phyloP scores from a whole-genome alignment of 2,113 vertebrate species.

The Alethe castanea region DNA sequence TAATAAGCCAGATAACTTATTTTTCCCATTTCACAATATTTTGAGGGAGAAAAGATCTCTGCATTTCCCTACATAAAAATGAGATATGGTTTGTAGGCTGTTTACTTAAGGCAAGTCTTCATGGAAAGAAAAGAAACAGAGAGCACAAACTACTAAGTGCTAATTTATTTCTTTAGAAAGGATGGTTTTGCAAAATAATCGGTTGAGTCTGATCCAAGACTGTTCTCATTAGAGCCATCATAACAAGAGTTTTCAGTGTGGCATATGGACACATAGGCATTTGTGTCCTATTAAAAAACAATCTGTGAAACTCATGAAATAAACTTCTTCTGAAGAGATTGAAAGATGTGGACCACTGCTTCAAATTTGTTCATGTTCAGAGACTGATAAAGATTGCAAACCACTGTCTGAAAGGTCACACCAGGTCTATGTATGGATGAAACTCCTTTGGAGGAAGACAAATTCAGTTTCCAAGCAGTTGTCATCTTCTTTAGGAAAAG shows the following conservation, averaged over 20 bases:
- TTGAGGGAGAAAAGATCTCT: neutral
- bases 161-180: neutral
- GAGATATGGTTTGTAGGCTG: neutral
- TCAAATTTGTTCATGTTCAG: neutral
- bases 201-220: neutral
- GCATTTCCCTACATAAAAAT: neutral
- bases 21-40: neutral
- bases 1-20: neutral
- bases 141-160: neutral
- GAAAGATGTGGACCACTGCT: neutral
- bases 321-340: neutral
- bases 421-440: neutral
- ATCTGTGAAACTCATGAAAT: neutral
- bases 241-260: neutral
- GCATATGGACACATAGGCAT: neutral
- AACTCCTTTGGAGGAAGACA: neutral
- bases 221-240: constrained; percentile 7
- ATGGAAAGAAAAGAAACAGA: neutral
- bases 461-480: neutral
- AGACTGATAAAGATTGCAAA: neutral
- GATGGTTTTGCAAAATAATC: neutral
- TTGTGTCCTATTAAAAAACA: constrained; percentile 14
- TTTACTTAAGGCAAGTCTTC: neutral
- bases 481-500: neutral
- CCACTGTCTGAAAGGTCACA: neutral